Evolutionary conservation across 2,113 vertebrate genomes (phyloP).

Genomic region (Muscicapa adusta): DNA sequence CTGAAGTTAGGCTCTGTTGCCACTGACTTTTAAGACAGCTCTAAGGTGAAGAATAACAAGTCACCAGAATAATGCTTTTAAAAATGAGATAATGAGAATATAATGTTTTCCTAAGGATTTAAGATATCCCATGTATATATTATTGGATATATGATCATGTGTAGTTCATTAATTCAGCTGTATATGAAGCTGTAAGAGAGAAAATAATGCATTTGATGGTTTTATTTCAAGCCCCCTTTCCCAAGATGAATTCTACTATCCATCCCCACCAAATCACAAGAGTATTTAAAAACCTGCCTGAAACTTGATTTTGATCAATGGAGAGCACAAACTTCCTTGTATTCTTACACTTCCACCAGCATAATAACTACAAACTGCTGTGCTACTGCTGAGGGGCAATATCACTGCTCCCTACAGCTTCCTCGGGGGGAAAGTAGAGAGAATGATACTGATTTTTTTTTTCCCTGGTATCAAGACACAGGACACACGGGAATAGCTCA

Average conservation of each 20-base stretch:
- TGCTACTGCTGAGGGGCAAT: not conserved
- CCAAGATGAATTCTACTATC: not conserved
- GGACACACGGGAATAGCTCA: fast-evolving
- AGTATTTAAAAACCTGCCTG: not conserved
- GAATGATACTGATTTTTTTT: not conserved
- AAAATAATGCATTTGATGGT: not conserved
- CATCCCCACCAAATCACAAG: not conserved
- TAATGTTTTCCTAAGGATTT: not conserved
- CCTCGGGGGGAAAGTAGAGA: not conserved
- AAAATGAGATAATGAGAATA: not conserved
- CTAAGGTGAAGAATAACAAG: not conserved
- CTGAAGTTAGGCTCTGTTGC: not conserved
- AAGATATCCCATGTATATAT: not conserved
- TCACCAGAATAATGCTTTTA: not conserved
- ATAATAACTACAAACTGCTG: not conserved
- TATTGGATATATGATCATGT: not conserved
- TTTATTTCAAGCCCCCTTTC: not conserved
- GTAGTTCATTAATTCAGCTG: not conserved
- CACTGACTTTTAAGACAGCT: not conserved
- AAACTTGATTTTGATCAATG: not conserved
- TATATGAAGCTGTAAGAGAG: not conserved
- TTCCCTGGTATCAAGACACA: not conserved
- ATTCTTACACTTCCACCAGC: not conserved
- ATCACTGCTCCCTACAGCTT: not conserved
- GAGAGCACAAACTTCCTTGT: not conserved